Evolutionary conservation across 2,797 vertebrate species (phyloP).

Genomic region (Phrynocephalus vlangalii): DNA sequence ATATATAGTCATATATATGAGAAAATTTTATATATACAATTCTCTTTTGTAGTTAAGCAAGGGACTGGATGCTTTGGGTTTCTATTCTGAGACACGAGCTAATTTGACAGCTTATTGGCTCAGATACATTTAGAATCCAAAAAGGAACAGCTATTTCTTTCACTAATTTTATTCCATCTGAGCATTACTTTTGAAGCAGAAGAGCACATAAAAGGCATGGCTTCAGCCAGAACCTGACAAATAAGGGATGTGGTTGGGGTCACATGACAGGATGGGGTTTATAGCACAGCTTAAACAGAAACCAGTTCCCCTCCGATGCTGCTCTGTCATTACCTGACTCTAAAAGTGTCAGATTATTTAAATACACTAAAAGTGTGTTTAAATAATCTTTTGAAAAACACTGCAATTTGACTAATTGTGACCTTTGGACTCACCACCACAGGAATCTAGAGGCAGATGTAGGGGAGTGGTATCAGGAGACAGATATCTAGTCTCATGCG

Average conservation of each 20-base stretch:
- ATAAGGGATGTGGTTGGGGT: background rate
- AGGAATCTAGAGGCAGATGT: background rate
- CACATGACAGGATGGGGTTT: background rate
- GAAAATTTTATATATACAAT: too few relatives aligned
- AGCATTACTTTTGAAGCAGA: background rate
- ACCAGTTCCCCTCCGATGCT: background rate
- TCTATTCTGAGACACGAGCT: background rate
- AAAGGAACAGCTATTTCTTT: background rate
- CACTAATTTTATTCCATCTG: background rate
- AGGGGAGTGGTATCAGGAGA: too few relatives aligned
- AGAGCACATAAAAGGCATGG: background rate
- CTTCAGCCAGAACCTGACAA: background rate
- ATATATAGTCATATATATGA: too few relatives aligned
- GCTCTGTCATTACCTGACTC: background rate
- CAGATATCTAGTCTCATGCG: too few relatives aligned
- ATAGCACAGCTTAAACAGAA: slow-evolving; percentile 14
- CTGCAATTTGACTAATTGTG: slow-evolving; percentile 6
- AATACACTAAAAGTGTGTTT: slow-evolving; percentile 1
- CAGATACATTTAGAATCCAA: background rate
- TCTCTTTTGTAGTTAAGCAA: background rate
- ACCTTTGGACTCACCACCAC: background rate
- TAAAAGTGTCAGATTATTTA: background rate
- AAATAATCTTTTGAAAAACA: background rate
- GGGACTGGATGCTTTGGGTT: background rate
- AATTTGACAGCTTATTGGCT: background rate